phyloP scores from a whole-genome alignment of 2,113 vertebrate genomes.

The Rhombomys opimus region DNA sequence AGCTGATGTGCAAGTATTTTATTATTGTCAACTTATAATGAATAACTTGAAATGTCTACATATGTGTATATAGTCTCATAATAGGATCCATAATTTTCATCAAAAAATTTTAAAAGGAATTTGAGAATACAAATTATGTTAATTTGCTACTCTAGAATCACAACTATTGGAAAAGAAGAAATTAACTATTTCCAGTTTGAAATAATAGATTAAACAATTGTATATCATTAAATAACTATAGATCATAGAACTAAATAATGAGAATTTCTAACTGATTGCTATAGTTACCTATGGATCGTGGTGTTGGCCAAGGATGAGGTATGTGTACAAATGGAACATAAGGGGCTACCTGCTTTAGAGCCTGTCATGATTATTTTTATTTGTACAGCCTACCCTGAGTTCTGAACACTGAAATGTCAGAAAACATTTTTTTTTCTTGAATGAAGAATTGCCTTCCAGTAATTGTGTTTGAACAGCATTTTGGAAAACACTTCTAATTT shows the following conservation, averaged over 20 bases:
- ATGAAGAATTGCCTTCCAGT: not conserved
- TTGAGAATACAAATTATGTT: not conserved
- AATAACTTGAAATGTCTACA: not conserved
- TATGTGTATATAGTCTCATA: not conserved
- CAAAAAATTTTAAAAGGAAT: not conserved
- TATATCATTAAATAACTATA: not conserved
- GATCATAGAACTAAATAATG: not conserved
- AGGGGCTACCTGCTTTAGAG: not conserved
- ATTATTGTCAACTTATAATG: not conserved
- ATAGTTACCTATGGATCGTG: not conserved
- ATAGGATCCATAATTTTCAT: not conserved
- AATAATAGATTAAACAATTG: conserved; percentile 6
- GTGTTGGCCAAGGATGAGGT: too few species aligned
- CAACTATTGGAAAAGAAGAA: not conserved
- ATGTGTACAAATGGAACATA: not conserved
- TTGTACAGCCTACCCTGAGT: not conserved
- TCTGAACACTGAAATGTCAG: not conserved
- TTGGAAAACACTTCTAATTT: not conserved
- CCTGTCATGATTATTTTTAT: not conserved
- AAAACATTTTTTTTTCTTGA: not conserved
- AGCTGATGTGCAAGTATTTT: not conserved
- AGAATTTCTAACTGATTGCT: not conserved
- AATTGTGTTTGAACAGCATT: not conserved
- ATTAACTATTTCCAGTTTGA: not conserved
- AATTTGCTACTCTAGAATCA: not conserved